These are phyloP conservation scores for Luperina testacea DNA, from an alignment of 2,888 invertebrate genomes.

Conservation along the genomic window DNA sequence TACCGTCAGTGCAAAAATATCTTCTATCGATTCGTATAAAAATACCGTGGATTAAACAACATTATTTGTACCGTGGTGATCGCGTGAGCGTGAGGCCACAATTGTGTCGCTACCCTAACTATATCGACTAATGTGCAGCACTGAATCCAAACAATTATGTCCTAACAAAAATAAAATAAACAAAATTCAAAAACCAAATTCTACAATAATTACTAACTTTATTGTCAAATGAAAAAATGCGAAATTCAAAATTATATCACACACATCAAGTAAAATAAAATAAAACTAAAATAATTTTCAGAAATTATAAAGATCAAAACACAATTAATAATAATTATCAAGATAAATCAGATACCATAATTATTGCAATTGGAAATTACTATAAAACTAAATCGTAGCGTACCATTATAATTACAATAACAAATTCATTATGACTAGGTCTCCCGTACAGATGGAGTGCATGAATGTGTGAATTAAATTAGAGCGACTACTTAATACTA, in stretches of 20 bases:
- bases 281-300: conserved; percentile 61
- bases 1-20: conserved; percentile 87
- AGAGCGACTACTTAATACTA: conserved; percentile 70
- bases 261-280: conserved; percentile 59
- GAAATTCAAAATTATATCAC: conserved; percentile 57
- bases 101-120: conserved; percentile 57
- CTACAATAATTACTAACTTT: conserved; percentile 63
- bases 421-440: conserved; percentile 80
- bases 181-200: conserved; percentile 63
- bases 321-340: conserved; percentile 67
- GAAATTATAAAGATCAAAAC: conserved; percentile 67
- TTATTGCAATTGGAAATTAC: conserved; percentile 74
- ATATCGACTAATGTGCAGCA: conserved; percentile 36
- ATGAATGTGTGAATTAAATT: conserved; percentile 73
- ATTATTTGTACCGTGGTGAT: conserved; percentile 83
- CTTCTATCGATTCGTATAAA: conserved; percentile 80
- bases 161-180: conserved; percentile 55
- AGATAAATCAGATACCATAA: conserved; percentile 66
- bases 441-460: conserved; percentile 76
- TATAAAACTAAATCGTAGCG: conserved; percentile 62
- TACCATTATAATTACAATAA: conserved; percentile 63
- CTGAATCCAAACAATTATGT: conserved; percentile 40
- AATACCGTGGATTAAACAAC: conserved; percentile 82
- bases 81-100: conserved; percentile 77
- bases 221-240: conserved; percentile 67